Evolutionary conservation across 2,888 invertebrate species (phyloP), one percentile per base, ranked within the genome.

Genomic region (Neoascia interrupta): DNA sequence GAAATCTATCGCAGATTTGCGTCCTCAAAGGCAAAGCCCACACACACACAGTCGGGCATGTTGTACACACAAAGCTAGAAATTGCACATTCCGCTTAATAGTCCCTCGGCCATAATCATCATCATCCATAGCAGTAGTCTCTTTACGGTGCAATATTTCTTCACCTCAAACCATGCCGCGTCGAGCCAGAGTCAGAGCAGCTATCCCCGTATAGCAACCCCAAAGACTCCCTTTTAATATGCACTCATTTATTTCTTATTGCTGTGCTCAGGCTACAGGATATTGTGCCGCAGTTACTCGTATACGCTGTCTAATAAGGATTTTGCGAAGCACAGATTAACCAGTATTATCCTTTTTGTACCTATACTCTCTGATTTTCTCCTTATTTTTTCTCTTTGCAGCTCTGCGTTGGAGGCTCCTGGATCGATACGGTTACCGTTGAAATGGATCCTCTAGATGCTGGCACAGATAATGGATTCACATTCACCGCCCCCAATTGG

Each of bases 401-500:
- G 88, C 92, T 98, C 1, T 97, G 97, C 88, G 94, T 94, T 58
- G 95, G 95, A 84, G 96, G 96, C 16, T 95, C 95, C 85, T 98
- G 97, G 97, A 91, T 96, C 82, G 96, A 96, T 87, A 94, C 94
- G 81, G 94, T 96, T 70, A 95, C 95, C 56, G 92, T 97, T 79
- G 96, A 97, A 92, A 93, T 96, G 89, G 95, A 96, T 88, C 97
- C 97, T 0, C 89, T 96, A 84, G 97, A 97, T 89, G 97, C 96
- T 10, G 97, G 97, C 54, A 97, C 96, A 39, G 97, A 97, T 91
- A 96, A 96, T 89, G 97, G 97, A 2, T 95, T 97, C 90, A 97
- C 97, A 56, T 98, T 97, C 90, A 97, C 97, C 13, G 95, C 97
- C n/a, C 97, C 97, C 51, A 96, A 97, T 90, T 97, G 97, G 97